Base-by-base conservation (phyloP, 1,140 invertebrate species). In the Psilanteris sp. region DNA sequence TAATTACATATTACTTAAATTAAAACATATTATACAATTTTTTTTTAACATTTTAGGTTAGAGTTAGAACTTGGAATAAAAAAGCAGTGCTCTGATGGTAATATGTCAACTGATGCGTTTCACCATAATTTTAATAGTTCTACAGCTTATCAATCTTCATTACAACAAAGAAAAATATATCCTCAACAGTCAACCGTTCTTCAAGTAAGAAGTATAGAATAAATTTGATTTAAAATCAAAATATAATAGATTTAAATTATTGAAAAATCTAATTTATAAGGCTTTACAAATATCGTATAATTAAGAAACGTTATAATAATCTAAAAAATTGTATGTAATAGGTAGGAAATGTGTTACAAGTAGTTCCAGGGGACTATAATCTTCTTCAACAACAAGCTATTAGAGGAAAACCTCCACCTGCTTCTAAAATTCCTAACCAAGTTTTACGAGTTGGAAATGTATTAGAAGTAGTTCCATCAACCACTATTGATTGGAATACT, bases 261-360 rank as follows among this genome's bases (percentile, higher is more conserved):
- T n/a, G n/a, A n/a, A n/a, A n/a, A n/a, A n/a, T n/a, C n/a, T n/a
- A n/a, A n/a, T n/a, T n/a, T n/a, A n/a, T n/a, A n/a, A n/a, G n/a
- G n/a, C n/a, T n/a, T 20, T 20, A 20, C 18, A 20, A 5, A 5
- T 20, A 20, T 20, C 5, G 18, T 20, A 20, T 20, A 20, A 20
- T 20, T 20, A 20, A n/a, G n/a, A n/a, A n/a, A n/a, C n/a, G n/a
- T n/a, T n/a, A n/a, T n/a, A n/a, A n/a, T n/a, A n/a, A n/a, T n/a
- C n/a, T n/a, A n/a, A n/a, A n/a, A n/a, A n/a, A n/a, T 20, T 20
- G 18, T 20, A 3, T 20, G 18, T n/a, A 48, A 13, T 26, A 72
- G 87, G 87, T 91, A 8, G 91, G 91, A 8, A 91, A 92, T 75
- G 89, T 91, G 72, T 79, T 92, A 0, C 90, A 91, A 83, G 90